phyloP scores from a whole-genome alignment of 1,140 invertebrate species.

The Melitaea cinxia region DNA sequence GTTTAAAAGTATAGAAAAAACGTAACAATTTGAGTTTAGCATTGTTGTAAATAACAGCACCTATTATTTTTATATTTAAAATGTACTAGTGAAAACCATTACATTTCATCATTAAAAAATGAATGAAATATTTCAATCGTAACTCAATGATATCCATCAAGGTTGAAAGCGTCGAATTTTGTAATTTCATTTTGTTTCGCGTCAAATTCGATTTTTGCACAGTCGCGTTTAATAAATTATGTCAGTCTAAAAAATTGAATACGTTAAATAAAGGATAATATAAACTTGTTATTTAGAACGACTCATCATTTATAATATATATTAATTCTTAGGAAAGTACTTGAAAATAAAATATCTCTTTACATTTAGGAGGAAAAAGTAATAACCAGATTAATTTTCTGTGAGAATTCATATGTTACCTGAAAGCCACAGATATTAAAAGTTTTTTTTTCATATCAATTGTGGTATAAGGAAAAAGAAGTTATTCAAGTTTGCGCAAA shows the following conservation, averaged over 20 bases:
- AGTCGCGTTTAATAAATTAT: background rate
- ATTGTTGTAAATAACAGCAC: too few species aligned
- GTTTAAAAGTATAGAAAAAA: too few species aligned
- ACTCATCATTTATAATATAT: too few species aligned
- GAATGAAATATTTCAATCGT: background rate
- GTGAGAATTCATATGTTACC: background rate
- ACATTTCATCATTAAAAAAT: background rate
- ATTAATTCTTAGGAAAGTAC: too few species aligned
- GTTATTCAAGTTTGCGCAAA: background rate
- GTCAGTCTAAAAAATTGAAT: background rate
- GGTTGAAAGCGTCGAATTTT: conserved; percentile 1
- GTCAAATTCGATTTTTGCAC: background rate
- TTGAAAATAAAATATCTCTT: too few species aligned
- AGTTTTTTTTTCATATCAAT: background rate
- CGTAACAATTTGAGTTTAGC: too few species aligned
- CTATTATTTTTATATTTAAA: too few species aligned
- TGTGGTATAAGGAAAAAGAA: background rate
- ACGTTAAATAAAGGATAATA: background rate
- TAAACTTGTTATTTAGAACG: background rate
- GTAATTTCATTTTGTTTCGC: background rate
- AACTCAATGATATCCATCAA: background rate
- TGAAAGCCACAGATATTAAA: background rate
- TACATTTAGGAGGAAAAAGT: too few species aligned
- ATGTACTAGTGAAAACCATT: too few species aligned
- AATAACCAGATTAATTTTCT: too few species aligned